Base-by-base conservation (phyloP, 2,888 invertebrate genomes). In the Thera britannica region DNA sequence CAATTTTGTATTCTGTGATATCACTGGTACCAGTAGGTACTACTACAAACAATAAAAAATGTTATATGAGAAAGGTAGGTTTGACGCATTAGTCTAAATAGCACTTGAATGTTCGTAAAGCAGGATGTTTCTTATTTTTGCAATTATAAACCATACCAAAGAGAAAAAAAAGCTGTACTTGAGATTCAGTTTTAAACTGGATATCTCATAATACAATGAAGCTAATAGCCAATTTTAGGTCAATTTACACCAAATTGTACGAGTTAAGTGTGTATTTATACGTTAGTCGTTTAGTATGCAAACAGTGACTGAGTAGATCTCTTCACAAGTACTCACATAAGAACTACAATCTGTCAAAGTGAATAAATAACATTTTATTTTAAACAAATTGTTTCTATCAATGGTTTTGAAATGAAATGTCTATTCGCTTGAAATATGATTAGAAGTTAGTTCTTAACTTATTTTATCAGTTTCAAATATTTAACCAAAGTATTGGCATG, bases 201-300 rank as follows among this genome's bases (percentile, higher is more conserved):
- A 49, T 44, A 62, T 36, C 23, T 36, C 11, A 35, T 12, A 48
- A 54, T 55, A 62, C 35, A 35, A 54, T 44, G 34, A 54, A 36
- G 55, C 11, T 56, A 62, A 62, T 12, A n/a, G 48, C 52, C 34
- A 62, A 58, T 62, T 61, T 9, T 52, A 46, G 38, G n/a, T n/a
- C n/a, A n/a, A n/a, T n/a, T n/a, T n/a, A n/a, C n/a, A 6, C n/a
- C 56, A 57, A 51, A 61, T 61, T 66, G 8, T 12, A 46, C 9
- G 11, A 46, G 46, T 36, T 58, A 58, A 54, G 5, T 51, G 35
- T 55, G 36, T 38, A 38, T 62, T 58, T 57, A 36, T 54, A 62
- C 54, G 48, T 54, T 59, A 62, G 62, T 44, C 52, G 58, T 58
- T 62, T 55, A 54, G 62, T 67, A 67, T 63, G 62, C 58, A 67